Base-by-base conservation (phyloP, 2,113 vertebrate species). In the Chaetura pelagica region DNA sequence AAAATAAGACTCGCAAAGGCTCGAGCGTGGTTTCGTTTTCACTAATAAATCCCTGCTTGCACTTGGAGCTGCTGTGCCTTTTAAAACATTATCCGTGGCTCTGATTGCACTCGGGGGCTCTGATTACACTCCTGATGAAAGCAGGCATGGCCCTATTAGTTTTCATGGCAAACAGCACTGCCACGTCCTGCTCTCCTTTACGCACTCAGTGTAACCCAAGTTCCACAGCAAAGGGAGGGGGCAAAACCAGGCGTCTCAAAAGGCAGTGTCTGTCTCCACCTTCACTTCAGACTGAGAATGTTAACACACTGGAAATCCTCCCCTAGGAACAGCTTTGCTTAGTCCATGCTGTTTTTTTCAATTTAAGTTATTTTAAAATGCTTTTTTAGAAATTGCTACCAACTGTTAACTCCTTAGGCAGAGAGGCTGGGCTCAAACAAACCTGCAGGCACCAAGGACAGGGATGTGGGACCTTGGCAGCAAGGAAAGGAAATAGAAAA, bases 101-200 rank as follows among this genome's bases (percentile, higher is more conserved):
- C 96, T 95, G 93, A 89, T 96, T 96, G 95, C 96, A 94, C 30
- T 54, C 90, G 19, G 12, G 87, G 92, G 93, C 94, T 97, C 96
- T 95, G 93, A 89, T 96, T 96, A 96, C 96, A 94, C 30, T 54
- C 92, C 88, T 78, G 96, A 97, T 97, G 94, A 97, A 97, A 96
- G 96, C 94, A 91, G 90, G 66, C 94, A 89, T 29, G 76, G 90
- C 85, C 96, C 90, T 90, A 97, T 96, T 96, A 94, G 92, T 76
- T 97, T 97, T 96, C 94, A 96, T 8, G 66, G 96, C 93, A 94
- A 94, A 67, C 77, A 92, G 86, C 76, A 26, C 71, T 88, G 94
- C 90, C 92, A 84, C 20, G 80, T 95, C 94, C 85, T 16, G 63
- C 40, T 52, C 73, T 84, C 75, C 87, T 62, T 83, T 63, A 72